phyloP scores from a whole-genome alignment of 2,113 vertebrate species.

The Antechinus flavipes region DNA sequence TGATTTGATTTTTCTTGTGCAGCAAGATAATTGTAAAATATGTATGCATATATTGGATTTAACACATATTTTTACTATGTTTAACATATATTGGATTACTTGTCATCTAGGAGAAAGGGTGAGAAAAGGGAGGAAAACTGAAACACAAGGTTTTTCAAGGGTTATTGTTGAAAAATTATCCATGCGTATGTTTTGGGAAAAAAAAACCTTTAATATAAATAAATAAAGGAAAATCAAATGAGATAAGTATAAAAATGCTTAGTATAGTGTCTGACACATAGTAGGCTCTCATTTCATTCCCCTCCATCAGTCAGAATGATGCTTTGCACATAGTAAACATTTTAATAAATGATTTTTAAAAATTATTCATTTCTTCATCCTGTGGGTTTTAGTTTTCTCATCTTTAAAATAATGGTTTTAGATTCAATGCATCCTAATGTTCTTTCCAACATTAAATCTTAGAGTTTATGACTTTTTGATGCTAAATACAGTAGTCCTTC shows the following conservation, averaged over 20 bases:
- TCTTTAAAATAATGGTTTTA: background rate
- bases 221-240: background rate
- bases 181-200: no score
- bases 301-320: background rate
- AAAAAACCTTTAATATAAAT: no score
- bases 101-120: no score
- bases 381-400: background rate
- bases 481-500: background rate
- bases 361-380: background rate
- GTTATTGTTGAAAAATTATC: no score
- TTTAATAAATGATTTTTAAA: background rate
- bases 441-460: background rate
- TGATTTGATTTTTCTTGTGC: no score
- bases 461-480: background rate
- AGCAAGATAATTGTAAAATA: no score
- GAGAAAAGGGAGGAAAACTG: no score
- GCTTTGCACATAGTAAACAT: background rate
- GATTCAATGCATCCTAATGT: background rate
- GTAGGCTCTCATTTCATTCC: background rate
- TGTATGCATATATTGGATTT: no score
- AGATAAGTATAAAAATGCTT: background rate
- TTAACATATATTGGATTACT: no score
- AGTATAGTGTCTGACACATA: background rate
- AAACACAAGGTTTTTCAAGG: no score
- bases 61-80: no score